Percentiles rank a stretch among this genome's conserved stretches.
phyloP scores from a whole-genome alignment of 2,888 invertebrate genomes.

The Ophraella communa region DNA sequence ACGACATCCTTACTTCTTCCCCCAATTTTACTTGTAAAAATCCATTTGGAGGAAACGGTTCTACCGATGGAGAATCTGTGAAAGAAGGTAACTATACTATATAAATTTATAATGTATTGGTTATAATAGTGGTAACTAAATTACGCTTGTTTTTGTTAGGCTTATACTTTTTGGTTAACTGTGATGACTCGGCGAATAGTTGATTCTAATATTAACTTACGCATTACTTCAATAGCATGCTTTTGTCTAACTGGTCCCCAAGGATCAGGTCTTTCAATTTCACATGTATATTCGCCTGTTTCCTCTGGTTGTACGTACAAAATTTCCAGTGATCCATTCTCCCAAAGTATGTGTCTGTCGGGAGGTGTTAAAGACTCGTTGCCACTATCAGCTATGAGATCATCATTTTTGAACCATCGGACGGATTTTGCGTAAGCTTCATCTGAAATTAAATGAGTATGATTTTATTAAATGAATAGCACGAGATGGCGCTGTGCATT shows the following conservation, averaged over 20 bases:
- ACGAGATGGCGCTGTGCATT: no score
- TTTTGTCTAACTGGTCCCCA: conserved; percentile 75
- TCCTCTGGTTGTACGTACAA: conserved; percentile 65
- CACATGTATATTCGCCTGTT: conserved; percentile 73
- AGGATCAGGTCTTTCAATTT: conserved; percentile 69
- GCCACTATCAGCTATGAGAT: conserved; percentile 64
- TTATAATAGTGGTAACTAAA: no score
- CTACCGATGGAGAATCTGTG: conserved; percentile 73
- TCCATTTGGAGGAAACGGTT: conserved; percentile 72
- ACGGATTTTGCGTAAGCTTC: conserved; percentile 64
- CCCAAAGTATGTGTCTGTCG: conserved; percentile 68
- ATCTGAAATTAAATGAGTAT: conserved; percentile 56
- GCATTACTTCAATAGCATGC: conserved; percentile 80
- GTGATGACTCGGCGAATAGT: no score
- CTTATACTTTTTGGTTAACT: no score
- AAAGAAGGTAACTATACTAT: no score
- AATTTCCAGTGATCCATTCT: conserved; percentile 76
- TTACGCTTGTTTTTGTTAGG: no score
- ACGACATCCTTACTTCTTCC: conserved; percentile 77
- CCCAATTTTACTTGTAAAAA: conserved; percentile 76
- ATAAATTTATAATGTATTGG: no score
- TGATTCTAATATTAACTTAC: conserved; percentile 62
- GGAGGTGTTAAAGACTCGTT: conserved; percentile 57
- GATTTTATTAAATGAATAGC: not conserved
- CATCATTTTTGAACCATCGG: conserved; percentile 74